Evolutionary conservation across 2,888 invertebrate species (phyloP).

Genomic region (Himalopsyche kuldschensis): DNA sequence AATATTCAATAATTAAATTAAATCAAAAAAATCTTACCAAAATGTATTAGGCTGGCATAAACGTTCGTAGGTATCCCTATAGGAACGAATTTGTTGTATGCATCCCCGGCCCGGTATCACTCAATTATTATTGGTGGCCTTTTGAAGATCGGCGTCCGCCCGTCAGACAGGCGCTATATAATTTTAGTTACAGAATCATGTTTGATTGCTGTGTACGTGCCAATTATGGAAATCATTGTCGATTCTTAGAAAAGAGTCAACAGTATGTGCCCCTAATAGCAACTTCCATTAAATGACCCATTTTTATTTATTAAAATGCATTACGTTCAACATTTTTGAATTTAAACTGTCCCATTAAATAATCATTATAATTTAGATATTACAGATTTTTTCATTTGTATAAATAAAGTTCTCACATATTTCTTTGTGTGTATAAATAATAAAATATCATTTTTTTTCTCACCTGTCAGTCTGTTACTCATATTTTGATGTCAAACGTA

Average conservation of each 20-base stretch:
- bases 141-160: conserved; percentile 24
- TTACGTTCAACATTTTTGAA: not conserved
- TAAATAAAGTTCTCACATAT: not conserved
- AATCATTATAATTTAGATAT: not conserved
- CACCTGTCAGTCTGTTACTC: too few species aligned
- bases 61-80: not conserved
- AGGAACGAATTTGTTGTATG: not conserved
- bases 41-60: not conserved
- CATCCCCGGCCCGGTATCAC: not conserved
- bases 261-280: not conserved
- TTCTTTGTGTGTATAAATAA: too few species aligned
- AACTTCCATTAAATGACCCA: not conserved
- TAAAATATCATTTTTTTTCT: too few species aligned
- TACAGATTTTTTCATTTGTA: not conserved
- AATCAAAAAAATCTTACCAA: not conserved
- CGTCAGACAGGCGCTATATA: conserved; percentile 17
- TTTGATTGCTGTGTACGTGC: conserved; percentile 27
- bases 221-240: conserved; percentile 20
- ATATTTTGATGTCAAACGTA: too few species aligned
- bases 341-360: not conserved
- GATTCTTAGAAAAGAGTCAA: conserved; percentile 17
- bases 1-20: too few species aligned
- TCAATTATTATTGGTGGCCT: conserved; percentile 28
- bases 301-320: not conserved
- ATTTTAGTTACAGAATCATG: conserved; percentile 29